A percentile compares a stretch with the other conserved stretches of the same genome.
phyloP scores from a whole-genome alignment of 2,113 vertebrate species.

The Morone saxatilis region DNA sequence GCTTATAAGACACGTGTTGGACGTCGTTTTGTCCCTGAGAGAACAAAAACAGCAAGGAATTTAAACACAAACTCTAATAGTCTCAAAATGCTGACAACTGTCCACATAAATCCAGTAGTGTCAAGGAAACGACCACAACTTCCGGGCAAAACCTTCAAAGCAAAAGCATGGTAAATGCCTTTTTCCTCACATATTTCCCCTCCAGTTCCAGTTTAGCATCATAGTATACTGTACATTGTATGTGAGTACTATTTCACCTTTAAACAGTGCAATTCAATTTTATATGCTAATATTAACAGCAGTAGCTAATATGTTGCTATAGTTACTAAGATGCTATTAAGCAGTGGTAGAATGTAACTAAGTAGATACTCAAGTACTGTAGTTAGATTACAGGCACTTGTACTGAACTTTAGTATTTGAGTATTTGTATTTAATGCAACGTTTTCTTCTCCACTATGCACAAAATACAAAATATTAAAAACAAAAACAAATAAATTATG shows the following conservation, averaged over 20 bases:
- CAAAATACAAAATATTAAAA: too few species aligned
- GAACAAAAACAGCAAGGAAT: background rate
- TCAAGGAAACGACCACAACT: accelerated
- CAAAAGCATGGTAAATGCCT: background rate
- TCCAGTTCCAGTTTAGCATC: background rate
- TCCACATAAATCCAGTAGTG: background rate
- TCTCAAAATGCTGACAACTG: background rate
- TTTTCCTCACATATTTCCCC: background rate
- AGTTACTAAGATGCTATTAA: background rate
- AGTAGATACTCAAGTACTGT: too few species aligned
- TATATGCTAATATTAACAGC: too few species aligned
- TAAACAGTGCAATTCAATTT: too few species aligned
- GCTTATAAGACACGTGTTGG: conserved; percentile 47
- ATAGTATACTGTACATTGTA: background rate
- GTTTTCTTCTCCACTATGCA: too few species aligned
- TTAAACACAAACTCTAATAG: background rate
- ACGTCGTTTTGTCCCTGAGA: conserved; percentile 30
- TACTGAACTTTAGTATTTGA: too few species aligned
- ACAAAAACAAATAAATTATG: too few species aligned
- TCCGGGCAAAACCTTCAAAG: background rate
- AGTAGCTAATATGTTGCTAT: background rate
- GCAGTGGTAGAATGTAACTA: too few species aligned
- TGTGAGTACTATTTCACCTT: too few species aligned
- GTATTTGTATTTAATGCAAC: too few species aligned
- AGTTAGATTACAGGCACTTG: too few species aligned